These are phyloP conservation scores for Orthosia gothica DNA, from an alignment of 2,888 invertebrate genomes.

Conservation along the genomic window DNA sequence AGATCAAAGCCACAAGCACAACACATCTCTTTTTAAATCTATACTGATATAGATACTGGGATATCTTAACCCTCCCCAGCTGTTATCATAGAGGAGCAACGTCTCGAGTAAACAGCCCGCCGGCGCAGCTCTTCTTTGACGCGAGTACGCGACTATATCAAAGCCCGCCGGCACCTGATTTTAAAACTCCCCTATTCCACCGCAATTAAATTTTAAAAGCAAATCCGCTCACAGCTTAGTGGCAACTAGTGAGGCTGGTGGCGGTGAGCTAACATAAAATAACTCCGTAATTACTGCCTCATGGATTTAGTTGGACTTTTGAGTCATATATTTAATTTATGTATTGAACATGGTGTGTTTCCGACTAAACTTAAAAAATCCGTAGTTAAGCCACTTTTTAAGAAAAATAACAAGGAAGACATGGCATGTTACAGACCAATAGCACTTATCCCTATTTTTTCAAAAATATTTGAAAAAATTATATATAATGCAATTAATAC, in stretches of 20 bases:
- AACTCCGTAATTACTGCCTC: conserved; percentile 33
- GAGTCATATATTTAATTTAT: too few relatives aligned
- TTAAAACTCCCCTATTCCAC: conserved; percentile 33
- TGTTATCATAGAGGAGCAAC: not conserved
- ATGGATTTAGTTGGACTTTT: conserved; percentile 4
- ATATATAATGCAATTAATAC: too few relatives aligned
- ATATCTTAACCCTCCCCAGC: not conserved
- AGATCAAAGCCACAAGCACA: too few relatives aligned
- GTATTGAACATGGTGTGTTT: too few relatives aligned
- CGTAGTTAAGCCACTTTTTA: too few relatives aligned
- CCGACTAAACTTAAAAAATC: too few relatives aligned
- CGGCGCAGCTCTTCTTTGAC: conserved; percentile 31
- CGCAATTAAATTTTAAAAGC: conserved; percentile 59
- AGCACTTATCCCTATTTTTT: too few relatives aligned
- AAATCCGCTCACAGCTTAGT: conserved; percentile 31
- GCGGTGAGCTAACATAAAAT: conserved; percentile 1
- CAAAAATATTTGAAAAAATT: too few relatives aligned
- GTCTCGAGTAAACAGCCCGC: conserved; percentile 23
- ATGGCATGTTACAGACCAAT: too few relatives aligned
- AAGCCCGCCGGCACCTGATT: conserved; percentile 42
- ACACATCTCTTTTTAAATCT: not conserved
- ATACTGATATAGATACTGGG: not conserved
- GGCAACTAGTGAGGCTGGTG: not conserved
- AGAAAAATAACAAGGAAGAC: too few relatives aligned
- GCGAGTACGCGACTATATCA: conserved; percentile 18